These are phyloP conservation scores for Griposia aprilina DNA, from an alignment of 2,888 invertebrate genomes.

Conservation along the genomic window DNA sequence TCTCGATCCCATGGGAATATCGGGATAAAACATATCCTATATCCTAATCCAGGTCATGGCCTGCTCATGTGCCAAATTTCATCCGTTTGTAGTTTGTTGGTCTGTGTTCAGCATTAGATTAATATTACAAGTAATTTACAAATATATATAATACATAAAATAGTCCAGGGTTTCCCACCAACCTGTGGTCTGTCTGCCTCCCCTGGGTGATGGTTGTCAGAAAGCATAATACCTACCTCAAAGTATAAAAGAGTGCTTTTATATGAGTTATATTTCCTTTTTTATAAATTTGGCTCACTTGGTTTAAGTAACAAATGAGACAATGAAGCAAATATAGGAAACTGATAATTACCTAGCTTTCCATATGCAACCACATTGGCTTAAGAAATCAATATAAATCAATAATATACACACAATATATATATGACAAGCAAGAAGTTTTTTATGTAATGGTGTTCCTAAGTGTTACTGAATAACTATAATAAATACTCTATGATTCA, in stretches of 20 bases:
- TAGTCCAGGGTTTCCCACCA: not conserved
- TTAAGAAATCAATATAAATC: constrained; percentile 2
- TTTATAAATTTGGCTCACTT: not conserved
- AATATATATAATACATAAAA: not conserved
- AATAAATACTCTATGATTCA: not conserved
- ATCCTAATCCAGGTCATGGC: too few relatives aligned
- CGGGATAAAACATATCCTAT: too few relatives aligned
- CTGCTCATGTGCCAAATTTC: too few relatives aligned
- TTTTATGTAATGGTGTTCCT: not conserved
- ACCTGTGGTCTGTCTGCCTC: too few relatives aligned
- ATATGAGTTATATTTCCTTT: not conserved
- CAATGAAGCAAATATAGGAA: not conserved
- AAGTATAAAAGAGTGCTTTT: not conserved
- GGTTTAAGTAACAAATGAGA: not conserved
- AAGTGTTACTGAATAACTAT: not conserved
- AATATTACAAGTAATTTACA: not conserved
- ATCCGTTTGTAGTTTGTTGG: not conserved
- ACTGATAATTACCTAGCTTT: not conserved
- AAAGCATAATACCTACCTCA: not conserved
- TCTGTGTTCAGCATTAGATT: too few relatives aligned
- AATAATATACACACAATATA: too few relatives aligned
- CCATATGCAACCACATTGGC: not conserved
- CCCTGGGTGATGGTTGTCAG: not conserved
- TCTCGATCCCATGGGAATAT: too few relatives aligned
- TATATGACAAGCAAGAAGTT: not conserved